Base-by-base conservation (phyloP, 2,888 invertebrate genomes). In the Synergus laeviventris region DNA sequence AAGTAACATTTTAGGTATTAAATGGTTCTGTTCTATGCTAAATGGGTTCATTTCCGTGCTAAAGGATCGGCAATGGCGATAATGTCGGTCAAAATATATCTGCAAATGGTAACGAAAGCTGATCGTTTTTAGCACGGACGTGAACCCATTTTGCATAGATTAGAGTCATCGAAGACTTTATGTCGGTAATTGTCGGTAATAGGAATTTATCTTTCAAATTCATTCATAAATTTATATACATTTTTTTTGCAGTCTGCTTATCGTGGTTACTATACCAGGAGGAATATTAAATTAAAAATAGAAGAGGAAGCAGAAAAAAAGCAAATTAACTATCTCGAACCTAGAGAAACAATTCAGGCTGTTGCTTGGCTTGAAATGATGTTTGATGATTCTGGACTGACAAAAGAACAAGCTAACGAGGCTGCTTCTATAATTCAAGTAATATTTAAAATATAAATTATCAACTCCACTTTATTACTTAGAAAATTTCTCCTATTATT, bases 401-500 rank as follows among this genome's bases (percentile, higher is more conserved):
- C 83, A n/a, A 0, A 77, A 21, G 78, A 84, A 42, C 76, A 76
- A 74, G 87, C 85, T 54, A 81, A 88, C 73, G 78, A 84, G 60
- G 88, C 89, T 21, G 89, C 89, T 18, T 77, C 18, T 4, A 76
- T 85, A 74, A 89, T 89, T 76, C 89, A 89, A 83, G 89, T 88
- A 79, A 80, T 18, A 16, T 39, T 39, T 56, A 9, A 36, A 61
- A 60, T 16, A 38, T 9, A 62, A 16, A 16, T 38, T 61, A 75
- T 21, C 14, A 2, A n/a, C 9, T 0, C 16, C 1, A 49, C 1
- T 49, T 49, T 5, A 1, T 49, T 16, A 45, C 16, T 7, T 7
- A 16, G 14, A 45, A 7, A 12, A 14, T 42, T 42, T 42, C 12
- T 1, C 11, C 42, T 14, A 14, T 42, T 14, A 42, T 42, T 42